Base-by-base conservation (phyloP, 2,888 invertebrate species). In the Tenthredo notha region DNA sequence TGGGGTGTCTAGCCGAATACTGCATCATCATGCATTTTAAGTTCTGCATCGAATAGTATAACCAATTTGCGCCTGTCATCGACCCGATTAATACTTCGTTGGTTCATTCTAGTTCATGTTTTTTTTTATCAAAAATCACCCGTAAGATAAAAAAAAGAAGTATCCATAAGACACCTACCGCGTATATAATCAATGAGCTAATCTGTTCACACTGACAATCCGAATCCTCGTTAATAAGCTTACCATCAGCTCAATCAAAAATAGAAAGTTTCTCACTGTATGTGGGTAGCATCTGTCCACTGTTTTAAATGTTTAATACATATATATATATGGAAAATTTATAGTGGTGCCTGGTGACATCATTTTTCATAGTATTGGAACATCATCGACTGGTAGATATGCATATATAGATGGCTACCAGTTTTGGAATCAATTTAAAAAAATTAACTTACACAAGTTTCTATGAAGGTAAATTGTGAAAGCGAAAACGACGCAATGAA, bases 401-500 rank as follows among this genome's bases (percentile, higher is more conserved):
- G 33, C 29, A 43, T 74, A 40, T 15, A 33, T 18, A 18, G 4
- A 3, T 18, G 29, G 29, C 12, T 29, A 25, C 43, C 21, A 43
- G 74, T 77, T 77, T 77, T 77, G 7, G 29, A 50, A 77, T 33
- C 3, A 25, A 50, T n/a, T 33, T 77, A 77, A 54, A 77, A 77
- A 77, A 77, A 77, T 77, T 50, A 50, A 54, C 50, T 50, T 54
- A 77, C 18, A 77, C 77, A 77, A 47, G 50, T 10, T 77, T 29
- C 74, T 50, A 29, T 54, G 77, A 77, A 77, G 77, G 33, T 37
- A 77, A 77, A 50, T 77, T 15, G 77, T 77, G 77, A 77, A 77
- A 77, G 77, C 54, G 50, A 77, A 77, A 77, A 50, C 77, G 77
- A 77, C 77, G 50, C 77, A 54, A 50, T 77, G 43, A 43, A 77